Percentiles rank a stretch among this genome's conserved stretches.
These are phyloP conservation scores for Rhagium mordax DNA, from an alignment of 2,888 invertebrate species.

Conservation along the genomic window DNA sequence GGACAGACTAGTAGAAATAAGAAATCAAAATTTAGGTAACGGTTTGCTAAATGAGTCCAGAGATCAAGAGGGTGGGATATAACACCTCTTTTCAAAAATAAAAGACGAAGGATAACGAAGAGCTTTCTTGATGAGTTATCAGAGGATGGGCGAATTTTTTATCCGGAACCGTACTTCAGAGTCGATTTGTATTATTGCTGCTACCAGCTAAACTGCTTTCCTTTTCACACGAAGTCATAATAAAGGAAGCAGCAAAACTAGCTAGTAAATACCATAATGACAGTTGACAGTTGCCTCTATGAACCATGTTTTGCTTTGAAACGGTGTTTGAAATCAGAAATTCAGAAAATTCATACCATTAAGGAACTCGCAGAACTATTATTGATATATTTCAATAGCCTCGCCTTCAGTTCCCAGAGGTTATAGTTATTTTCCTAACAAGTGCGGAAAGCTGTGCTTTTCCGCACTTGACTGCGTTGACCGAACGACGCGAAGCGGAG, in stretches of 20 bases:
- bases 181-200: constrained; percentile 39
- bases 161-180: constrained; percentile 47
- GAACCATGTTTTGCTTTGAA: constrained; percentile 54
- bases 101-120: background rate
- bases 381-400: constrained; percentile 53
- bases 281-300: constrained; percentile 53
- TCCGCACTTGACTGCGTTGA: too few species aligned
- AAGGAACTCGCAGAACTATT: constrained; percentile 56
- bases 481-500: too few species aligned
- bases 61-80: too few species aligned
- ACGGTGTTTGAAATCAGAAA: constrained; percentile 25
- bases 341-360: constrained; percentile 37
- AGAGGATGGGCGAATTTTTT: constrained; percentile 48
- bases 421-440: too few species aligned
- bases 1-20: too few species aligned
- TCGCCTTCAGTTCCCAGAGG: constrained; percentile 53
- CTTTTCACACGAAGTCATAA: constrained; percentile 54
- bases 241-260: too few species aligned
- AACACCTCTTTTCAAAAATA: too few species aligned
- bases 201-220: constrained; percentile 56
- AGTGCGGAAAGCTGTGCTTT: too few species aligned
- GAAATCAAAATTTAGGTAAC: too few species aligned
- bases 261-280: too few species aligned
- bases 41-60: too few species aligned
- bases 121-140: constrained; percentile 52